Percentiles rank a stretch among this genome's conserved stretches.
Conservation (phyloP, 2,888 invertebrate species). For the Cantharis rufa region DNA sequence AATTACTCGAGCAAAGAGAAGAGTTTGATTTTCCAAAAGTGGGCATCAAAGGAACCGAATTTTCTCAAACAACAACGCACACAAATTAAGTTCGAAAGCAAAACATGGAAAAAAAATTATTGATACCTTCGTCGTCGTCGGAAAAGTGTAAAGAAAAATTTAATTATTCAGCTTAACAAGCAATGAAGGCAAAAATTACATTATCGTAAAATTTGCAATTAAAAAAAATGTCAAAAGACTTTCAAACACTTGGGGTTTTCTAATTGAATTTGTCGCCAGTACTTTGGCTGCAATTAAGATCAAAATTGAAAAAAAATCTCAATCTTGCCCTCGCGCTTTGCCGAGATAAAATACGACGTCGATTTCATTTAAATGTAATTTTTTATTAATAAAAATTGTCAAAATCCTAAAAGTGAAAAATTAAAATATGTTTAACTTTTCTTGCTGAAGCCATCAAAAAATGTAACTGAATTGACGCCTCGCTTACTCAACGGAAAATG, state of each 20-base stretch:
- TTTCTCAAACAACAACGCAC: neutral
- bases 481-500: neutral
- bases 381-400: neutral
- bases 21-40: neutral
- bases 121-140: neutral
- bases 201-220: conserved; percentile 1
- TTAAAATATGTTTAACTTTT: neutral
- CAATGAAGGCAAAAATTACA: neutral
- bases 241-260: conserved; percentile 1
- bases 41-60: neutral
- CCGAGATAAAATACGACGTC: neutral
- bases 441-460: neutral
- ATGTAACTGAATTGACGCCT: neutral
- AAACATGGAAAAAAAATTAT: neutral
- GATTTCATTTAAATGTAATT: neutral
- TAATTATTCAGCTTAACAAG: conserved; percentile 1
- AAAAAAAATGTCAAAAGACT: neutral
- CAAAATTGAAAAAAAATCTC: neutral
- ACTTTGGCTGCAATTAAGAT: neutral
- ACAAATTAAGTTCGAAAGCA: neutral
- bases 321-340: neutral
- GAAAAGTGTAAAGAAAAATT: neutral
- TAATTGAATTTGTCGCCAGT: neutral
- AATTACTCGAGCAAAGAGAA: neutral
- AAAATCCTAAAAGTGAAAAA: neutral